These are phyloP conservation scores for Liposcelis brunnea DNA, from an alignment of 2,888 invertebrate genomes.

Conservation along the genomic window DNA sequence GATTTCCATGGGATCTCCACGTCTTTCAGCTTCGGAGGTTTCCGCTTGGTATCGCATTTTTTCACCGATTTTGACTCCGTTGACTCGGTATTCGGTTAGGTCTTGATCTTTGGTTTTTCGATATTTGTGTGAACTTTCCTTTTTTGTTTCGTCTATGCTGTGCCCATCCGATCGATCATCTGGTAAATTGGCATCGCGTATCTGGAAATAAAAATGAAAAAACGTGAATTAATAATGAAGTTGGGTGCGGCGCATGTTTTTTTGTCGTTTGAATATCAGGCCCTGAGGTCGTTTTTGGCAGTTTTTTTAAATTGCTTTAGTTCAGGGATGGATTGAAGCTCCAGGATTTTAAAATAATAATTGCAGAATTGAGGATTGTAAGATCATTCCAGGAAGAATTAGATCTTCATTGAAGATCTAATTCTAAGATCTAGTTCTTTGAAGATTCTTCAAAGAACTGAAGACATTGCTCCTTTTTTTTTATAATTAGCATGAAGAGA, in stretches of 20 bases:
- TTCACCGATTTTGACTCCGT: slow-evolving; percentile 62
- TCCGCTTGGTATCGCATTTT: slow-evolving; percentile 59
- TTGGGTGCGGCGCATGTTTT: background rate
- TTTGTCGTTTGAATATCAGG: no score
- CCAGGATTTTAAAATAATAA: no score
- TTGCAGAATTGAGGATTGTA: no score
- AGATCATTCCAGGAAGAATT: no score
- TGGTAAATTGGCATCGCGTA: slow-evolving; percentile 61
- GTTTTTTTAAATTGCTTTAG: slow-evolving; percentile 1
- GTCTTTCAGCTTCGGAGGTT: slow-evolving; percentile 61
- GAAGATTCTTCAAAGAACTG: no score
- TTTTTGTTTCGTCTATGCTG: slow-evolving; percentile 30
- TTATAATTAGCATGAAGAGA: no score
- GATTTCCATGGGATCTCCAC: slow-evolving; percentile 35
- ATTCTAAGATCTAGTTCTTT: no score
- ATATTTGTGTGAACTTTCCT: slow-evolving; percentile 42
- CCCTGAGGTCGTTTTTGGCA: no score
- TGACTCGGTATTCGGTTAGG: slow-evolving; percentile 65
- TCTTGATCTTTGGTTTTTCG: slow-evolving; percentile 63
- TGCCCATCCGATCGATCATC: slow-evolving; percentile 30
- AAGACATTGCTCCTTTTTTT: no score
- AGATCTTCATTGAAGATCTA: no score
- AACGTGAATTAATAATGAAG: background rate
- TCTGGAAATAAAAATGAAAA: slow-evolving; percentile 19
- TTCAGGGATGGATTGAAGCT: background rate